Evolutionary conservation across 2,113 vertebrate species (phyloP), one percentile per base, ranked within the genome.

Genomic region (Falcunculus frontatus): DNA sequence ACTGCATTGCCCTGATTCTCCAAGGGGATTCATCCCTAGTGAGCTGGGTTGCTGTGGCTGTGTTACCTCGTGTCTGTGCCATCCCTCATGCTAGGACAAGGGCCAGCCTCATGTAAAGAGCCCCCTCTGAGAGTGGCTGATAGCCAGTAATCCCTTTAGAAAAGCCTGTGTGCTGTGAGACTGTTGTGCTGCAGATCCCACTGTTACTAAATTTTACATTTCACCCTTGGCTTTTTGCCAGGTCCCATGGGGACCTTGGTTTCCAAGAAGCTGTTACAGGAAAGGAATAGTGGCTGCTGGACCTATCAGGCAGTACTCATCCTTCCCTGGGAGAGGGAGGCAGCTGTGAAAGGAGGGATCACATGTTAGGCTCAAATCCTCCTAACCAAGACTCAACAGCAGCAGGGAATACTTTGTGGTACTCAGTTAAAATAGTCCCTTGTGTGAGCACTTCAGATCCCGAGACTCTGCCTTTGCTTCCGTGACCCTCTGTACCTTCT

Each of bases 61-160:
- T 56, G 76, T 64, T 49, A 33, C 80, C 41, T 77, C 11, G 13
- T 44, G 73, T 57, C 49, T 76, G 33, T 89, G 93, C 64, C 62
- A 32, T 64, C 37, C 62, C 75, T 82, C 49, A 23, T 93, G 50
- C 92, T 41, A 56, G 85, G 87, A 89, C 52, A 56, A 39, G 27
- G 81, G 88, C 87, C 88, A 95, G 27, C 63, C 67, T 84, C 14
- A 1, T 69, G 25, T 44, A 25, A 73, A 81, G 88, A 93, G 44
- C n/a, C 69, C 75, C 52, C 62, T 95, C 80, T 55, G 86, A 84
- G 83, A 35, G 77, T 50, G 88, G 52, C 92, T 92, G 92, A 26
- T 89, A 81, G 93, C 41, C 86, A 95, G 80, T 78, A 92, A 91
- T 92, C 60, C 86, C 86, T 64, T 92, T 14, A 62, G 95, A 82